Conservation (phyloP, 2,797 vertebrate species). For the Tokudaia tokunoshimensis region DNA sequence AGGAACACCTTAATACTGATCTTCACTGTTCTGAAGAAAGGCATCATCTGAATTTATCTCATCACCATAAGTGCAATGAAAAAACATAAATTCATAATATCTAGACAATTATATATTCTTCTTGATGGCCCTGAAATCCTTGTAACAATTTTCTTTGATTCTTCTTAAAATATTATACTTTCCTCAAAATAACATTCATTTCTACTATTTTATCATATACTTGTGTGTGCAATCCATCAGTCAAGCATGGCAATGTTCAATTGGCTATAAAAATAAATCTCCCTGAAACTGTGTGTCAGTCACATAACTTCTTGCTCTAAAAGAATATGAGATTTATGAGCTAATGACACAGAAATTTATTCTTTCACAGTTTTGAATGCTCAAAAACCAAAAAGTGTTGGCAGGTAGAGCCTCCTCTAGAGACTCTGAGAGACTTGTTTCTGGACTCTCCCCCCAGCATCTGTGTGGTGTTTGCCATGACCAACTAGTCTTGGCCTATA, state of each 20-base stretch:
- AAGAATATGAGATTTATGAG: not conserved
- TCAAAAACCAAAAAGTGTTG: not conserved
- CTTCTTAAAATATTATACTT: conserved; percentile 8
- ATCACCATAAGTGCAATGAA: conserved; percentile 3
- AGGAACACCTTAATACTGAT: conserved; percentile 10
- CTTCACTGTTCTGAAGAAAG: not conserved
- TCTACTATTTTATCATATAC: not conserved
- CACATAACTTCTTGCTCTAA: not conserved
- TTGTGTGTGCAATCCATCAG: not conserved
- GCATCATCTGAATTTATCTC: not conserved
- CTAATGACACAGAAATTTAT: not conserved
- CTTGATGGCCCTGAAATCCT: not conserved
- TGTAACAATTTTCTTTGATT: not conserved
- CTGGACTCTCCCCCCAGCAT: not conserved
- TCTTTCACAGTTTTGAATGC: not conserved
- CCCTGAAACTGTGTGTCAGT: not conserved
- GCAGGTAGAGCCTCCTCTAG: not conserved
- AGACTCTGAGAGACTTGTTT: not conserved
- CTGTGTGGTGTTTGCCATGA: accelerated
- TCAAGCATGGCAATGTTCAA: not conserved
- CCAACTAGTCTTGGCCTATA: not conserved
- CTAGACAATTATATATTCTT: not conserved
- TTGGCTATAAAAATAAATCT: not conserved
- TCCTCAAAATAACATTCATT: not conserved
- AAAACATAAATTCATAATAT: conserved; percentile 19